Evolutionary conservation across 2,113 vertebrate genomes (phyloP).

Genomic region (Carettochelys insculpta): DNA sequence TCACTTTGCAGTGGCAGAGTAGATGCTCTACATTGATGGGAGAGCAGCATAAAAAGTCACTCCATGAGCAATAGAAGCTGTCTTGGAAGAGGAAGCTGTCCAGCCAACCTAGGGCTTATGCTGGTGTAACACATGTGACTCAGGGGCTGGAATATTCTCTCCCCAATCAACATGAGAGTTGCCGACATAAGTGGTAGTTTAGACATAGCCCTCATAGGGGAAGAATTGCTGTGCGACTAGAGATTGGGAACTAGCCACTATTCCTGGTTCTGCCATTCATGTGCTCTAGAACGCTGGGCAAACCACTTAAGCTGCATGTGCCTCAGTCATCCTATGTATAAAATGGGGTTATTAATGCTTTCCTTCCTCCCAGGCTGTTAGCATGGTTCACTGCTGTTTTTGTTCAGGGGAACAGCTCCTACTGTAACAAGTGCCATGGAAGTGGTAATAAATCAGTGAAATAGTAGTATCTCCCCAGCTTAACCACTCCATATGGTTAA

Average conservation of each 20-base stretch:
- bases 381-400: neutral
- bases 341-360: neutral
- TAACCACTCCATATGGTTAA: fast-evolving
- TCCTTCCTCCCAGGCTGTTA: neutral
- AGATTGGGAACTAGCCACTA: neutral
- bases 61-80: too few species aligned
- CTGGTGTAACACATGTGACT: too few species aligned
- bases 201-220: neutral
- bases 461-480: fast-evolving
- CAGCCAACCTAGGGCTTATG: too few species aligned
- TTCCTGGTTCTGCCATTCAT: neutral
- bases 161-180: too few species aligned
- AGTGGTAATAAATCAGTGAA: neutral
- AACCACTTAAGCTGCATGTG: neutral
- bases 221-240: neutral
- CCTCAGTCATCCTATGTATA: neutral
- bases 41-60: too few species aligned
- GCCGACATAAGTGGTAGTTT: too few species aligned
- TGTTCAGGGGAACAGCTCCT: neutral
- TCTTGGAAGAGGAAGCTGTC: too few species aligned
- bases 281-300: neutral
- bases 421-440: fast-evolving
- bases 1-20: too few species aligned
- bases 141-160: too few species aligned
- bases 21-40: too few species aligned